These are phyloP conservation scores for Neoarius graeffei DNA, from an alignment of 2,113 vertebrate genomes.

Conservation along the genomic window DNA sequence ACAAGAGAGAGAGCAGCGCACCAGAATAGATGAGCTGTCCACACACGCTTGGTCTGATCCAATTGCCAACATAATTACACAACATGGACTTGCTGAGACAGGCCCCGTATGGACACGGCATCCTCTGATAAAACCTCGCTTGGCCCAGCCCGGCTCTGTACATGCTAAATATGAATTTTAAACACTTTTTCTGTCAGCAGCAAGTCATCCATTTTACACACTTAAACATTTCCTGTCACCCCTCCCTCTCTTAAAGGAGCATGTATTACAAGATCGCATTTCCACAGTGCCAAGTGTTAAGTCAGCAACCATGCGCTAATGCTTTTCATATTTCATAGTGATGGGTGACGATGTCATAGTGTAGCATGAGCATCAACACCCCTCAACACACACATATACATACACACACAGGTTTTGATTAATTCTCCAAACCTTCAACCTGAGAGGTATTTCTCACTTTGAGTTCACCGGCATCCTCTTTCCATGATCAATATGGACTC, in stretches of 20 bases:
- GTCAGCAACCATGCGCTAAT: conserved; percentile 70
- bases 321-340: conserved; percentile 73
- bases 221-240: conserved; percentile 20
- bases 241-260: conserved; percentile 33
- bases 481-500: neutral
- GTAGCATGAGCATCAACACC: conserved; percentile 11
- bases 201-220: conserved; percentile 51
- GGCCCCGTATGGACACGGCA: conserved; percentile 20
- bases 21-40: conserved; percentile 51
- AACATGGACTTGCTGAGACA: conserved; percentile 46
- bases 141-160: conserved; percentile 2
- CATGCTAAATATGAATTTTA: conserved; percentile 43
- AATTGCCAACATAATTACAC: conserved; percentile 59
- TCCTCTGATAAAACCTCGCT: conserved; percentile 44
- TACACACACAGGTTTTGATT: conserved; percentile 43
- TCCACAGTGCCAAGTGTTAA: conserved; percentile 55
- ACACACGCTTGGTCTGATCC: conserved; percentile 38
- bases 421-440: conserved; percentile 35
- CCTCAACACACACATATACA: conserved; percentile 5
- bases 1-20: neutral
- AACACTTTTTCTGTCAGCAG: conserved; percentile 51
- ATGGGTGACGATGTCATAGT: conserved; percentile 60
- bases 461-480: neutral
- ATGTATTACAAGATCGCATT: conserved; percentile 60
- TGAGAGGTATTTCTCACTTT: neutral